Evolutionary conservation across 2,797 vertebrate genomes (phyloP).

Genomic region (Pantherophis vulpinus): DNA sequence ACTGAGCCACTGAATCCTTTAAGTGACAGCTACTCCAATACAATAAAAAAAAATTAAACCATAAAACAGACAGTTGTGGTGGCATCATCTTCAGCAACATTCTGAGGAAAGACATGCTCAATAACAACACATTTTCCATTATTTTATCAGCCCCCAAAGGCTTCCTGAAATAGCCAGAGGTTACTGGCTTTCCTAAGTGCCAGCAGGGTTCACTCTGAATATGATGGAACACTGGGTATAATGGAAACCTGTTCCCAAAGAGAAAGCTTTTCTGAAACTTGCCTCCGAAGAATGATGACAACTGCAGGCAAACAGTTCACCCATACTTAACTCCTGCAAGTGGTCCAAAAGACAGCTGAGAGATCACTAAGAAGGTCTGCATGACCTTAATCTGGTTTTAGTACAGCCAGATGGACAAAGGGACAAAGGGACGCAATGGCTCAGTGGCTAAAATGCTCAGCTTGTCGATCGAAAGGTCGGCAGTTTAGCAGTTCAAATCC

Average conservation of each 20-base stretch:
- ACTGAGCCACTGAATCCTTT: too few species aligned
- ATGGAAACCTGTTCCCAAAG: background rate
- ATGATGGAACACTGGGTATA: background rate
- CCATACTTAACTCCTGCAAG: background rate
- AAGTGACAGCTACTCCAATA: background rate
- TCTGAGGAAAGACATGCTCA: background rate
- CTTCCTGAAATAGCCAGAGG: background rate
- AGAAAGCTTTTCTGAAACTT: background rate
- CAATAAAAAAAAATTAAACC: background rate
- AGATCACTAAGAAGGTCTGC: background rate
- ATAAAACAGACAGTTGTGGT: background rate
- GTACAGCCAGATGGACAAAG: background rate
- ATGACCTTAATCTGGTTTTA: background rate
- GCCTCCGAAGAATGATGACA: background rate
- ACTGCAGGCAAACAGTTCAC: background rate
- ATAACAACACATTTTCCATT: background rate
- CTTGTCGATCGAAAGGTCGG: too few species aligned
- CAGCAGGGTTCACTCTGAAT: background rate
- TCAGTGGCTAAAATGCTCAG: too few species aligned
- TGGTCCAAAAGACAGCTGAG: background rate
- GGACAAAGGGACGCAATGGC: too few species aligned
- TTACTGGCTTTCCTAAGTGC: background rate
- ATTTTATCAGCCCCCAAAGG: background rate
- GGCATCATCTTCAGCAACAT: background rate
- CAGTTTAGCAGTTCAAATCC: too few species aligned